Conservation (phyloP, 2,113 vertebrate genomes). For the Clupea harengus region DNA sequence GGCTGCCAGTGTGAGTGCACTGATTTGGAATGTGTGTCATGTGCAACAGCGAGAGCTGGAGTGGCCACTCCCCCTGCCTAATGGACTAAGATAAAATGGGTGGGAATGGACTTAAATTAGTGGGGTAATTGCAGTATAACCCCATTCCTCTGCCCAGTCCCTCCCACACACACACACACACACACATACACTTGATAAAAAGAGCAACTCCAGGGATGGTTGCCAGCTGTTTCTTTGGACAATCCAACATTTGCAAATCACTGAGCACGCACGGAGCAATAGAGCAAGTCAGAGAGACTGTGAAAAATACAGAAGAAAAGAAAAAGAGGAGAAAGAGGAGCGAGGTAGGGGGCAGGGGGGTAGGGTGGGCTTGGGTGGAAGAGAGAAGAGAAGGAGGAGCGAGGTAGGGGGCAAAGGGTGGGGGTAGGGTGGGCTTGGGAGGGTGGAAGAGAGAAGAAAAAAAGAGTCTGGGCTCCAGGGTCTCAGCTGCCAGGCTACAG, state of each 20-base stretch:
- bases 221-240: conserved; percentile 79
- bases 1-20: conserved; percentile 84
- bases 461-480: conserved; percentile 78
- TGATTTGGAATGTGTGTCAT: conserved; percentile 87
- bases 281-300: not conserved
- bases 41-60: conserved; percentile 79
- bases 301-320: conserved; percentile 27
- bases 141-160: conserved; percentile 73
- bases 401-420: conserved; percentile 52
- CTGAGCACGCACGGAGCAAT: conserved; percentile 24
- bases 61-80: conserved; percentile 84
- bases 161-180: conserved; percentile 36
- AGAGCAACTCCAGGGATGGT: conserved; percentile 47
- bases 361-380: conserved; percentile 31
- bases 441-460: conserved; percentile 33
- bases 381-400: conserved; percentile 44
- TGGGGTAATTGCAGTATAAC: conserved; percentile 78
- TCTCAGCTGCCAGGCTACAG: conserved; percentile 90
- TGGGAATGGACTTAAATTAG: conserved; percentile 92
- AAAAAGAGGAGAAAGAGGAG: not conserved
- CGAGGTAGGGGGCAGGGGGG: no score
- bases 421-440: conserved; percentile 29
- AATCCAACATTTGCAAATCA: conserved; percentile 74
- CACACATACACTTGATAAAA: not conserved
- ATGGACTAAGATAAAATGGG: conserved; percentile 94